Evolutionary conservation across 1,140 invertebrate genomes (phyloP).

Genomic region (Akabosia matsudoensis): DNA sequence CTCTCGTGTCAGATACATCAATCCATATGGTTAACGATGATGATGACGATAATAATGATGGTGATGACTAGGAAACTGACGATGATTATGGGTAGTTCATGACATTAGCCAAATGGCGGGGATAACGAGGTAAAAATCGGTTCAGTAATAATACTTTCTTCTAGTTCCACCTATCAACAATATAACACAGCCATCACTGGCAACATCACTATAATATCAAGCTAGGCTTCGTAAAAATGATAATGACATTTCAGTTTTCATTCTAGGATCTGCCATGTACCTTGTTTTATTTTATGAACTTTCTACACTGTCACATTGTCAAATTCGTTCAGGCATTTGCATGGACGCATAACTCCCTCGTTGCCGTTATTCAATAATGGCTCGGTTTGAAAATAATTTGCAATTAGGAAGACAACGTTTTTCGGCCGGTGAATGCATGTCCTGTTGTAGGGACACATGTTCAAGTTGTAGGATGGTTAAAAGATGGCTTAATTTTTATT

Average conservation of each 20-base stretch:
- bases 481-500: no score
- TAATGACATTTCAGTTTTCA: constrained; percentile 17
- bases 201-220: background rate
- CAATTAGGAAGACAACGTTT: no score
- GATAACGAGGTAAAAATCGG: constrained; percentile 24
- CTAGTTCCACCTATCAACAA: background rate
- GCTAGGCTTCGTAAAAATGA: background rate
- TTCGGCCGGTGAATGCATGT: no score
- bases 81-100: constrained; percentile 24
- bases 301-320: no score
- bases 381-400: no score
- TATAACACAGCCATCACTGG: background rate
- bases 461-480: no score
- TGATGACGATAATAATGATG: no score
- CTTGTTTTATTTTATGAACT: no score
- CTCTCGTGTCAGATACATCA: constrained; percentile 21
- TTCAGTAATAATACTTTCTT: constrained; percentile 17
- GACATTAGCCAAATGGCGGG: constrained; percentile 24
- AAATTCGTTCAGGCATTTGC: no score
- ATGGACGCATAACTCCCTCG: no score
- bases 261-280: background rate
- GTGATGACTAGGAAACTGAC: constrained; percentile 22
- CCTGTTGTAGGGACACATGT: no score
- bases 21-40: constrained; percentile 22
- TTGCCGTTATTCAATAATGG: no score